phyloP scores from a whole-genome alignment of 2,888 invertebrate genomes.

The Drosophila colorata region DNA sequence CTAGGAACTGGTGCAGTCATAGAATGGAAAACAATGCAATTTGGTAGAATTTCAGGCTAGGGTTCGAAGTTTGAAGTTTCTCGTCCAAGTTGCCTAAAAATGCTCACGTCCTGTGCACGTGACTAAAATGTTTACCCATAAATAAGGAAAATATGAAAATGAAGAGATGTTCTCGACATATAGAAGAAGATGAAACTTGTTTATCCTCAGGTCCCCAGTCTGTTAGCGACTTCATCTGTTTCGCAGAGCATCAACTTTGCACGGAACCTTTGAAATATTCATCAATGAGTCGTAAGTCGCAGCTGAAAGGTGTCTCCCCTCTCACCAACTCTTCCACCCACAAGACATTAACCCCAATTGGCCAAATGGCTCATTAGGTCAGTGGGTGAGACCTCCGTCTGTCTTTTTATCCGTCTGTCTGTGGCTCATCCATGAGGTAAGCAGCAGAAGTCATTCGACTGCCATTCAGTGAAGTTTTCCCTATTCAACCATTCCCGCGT shows the following conservation, averaged over 20 bases:
- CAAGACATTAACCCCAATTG: conserved; percentile 80
- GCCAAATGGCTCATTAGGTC: conserved; percentile 83
- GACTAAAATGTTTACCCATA: conserved; percentile 73
- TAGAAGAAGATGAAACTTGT: conserved; percentile 25
- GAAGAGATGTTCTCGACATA: conserved; percentile 51
- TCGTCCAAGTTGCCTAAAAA: conserved; percentile 68
- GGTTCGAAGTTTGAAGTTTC: conserved; percentile 35
- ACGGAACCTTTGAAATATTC: conserved; percentile 73
- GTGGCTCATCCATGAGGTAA: conserved; percentile 40
- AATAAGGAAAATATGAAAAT: conserved; percentile 76
- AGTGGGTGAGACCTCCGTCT: conserved; percentile 57
- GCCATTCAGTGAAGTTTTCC: conserved; percentile 57
- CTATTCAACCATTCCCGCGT: conserved; percentile 51
- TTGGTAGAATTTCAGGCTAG: conserved; percentile 14
- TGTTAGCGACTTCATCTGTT: conserved; percentile 65
- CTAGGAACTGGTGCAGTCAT: conserved; percentile 41
- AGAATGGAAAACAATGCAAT: conserved; percentile 47
- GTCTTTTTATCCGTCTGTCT: conserved; percentile 17
- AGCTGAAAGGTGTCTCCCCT: conserved; percentile 32
- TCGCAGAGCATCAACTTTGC: conserved; percentile 36
- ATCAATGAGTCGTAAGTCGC: conserved; percentile 61
- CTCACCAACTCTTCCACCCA: conserved; percentile 21
- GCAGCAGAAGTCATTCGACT: conserved; percentile 36
- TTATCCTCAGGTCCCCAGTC: conserved; percentile 31
- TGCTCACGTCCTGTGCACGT: conserved; percentile 71